Evolutionary conservation across 2,888 invertebrate genomes (phyloP).

Genomic region (Neoscelio sp.): DNA sequence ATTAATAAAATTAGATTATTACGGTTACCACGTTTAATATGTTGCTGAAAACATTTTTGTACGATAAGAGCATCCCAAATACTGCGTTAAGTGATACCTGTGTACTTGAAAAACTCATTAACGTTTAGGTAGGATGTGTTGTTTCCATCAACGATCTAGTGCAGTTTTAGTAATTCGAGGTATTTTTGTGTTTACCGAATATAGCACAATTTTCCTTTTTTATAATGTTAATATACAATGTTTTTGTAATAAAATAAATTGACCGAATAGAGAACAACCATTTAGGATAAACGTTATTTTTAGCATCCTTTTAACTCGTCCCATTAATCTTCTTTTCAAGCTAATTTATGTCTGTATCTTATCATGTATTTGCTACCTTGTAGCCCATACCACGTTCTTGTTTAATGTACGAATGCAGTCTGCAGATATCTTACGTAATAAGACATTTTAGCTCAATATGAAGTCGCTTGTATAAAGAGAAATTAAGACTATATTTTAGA

Average conservation of each 20-base stretch:
- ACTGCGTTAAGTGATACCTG: conserved; percentile 19
- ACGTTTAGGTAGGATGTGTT: not conserved
- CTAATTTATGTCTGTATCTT: conserved; percentile 35
- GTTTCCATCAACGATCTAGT: conserved; percentile 12
- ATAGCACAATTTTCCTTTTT: not conserved
- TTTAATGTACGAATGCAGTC: conserved; percentile 31
- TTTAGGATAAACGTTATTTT: conserved; percentile 11
- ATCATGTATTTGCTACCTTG: conserved; percentile 33
- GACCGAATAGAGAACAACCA: not conserved
- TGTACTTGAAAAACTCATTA: conserved; percentile 1
- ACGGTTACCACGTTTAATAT: conserved; percentile 6
- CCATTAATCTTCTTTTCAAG: conserved; percentile 38
- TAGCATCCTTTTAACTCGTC: conserved; percentile 34
- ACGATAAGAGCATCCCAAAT: conserved; percentile 10
- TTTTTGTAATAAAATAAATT: conserved; percentile 25
- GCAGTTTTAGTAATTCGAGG: conserved; percentile 7
- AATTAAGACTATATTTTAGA: conserved; percentile 16
- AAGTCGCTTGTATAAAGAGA: conserved; percentile 23
- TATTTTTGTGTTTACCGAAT: not conserved
- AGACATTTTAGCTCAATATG: conserved; percentile 32
- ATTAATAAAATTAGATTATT: not conserved
- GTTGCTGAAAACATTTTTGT: not conserved
- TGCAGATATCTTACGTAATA: conserved; percentile 32
- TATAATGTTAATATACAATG: conserved; percentile 18
- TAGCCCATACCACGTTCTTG: conserved; percentile 5